phyloP scores from a whole-genome alignment of 2,113 vertebrate species.

The Sporophila hypoxantha region DNA sequence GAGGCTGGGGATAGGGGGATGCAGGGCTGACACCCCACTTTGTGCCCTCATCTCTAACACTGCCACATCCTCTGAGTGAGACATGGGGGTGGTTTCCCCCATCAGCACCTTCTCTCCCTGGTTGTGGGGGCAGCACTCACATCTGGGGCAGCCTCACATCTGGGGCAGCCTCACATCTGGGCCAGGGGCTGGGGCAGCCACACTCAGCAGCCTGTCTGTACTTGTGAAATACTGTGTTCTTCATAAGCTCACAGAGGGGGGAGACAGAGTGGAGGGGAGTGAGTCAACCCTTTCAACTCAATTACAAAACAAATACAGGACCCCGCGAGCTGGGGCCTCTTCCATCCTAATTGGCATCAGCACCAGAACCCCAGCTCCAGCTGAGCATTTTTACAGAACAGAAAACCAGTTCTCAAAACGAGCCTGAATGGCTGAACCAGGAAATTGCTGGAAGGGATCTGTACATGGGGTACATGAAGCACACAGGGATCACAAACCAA shows the following conservation, averaged over 20 bases:
- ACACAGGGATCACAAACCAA: neutral
- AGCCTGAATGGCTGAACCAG: constrained; percentile 33
- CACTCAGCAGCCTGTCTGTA: neutral
- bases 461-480: neutral
- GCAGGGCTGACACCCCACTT: neutral
- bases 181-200: neutral
- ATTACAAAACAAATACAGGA: constrained; percentile 58
- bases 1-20: accelerated
- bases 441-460: constrained; percentile 23
- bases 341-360: constrained; percentile 57
- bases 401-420: constrained; percentile 29
- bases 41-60: neutral
- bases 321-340: constrained; percentile 37
- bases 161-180: neutral
- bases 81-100: neutral
- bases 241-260: neutral
- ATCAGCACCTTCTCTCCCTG: neutral
- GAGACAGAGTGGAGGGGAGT: constrained; percentile 17
- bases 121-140: neutral
- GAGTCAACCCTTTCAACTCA: constrained; percentile 56
- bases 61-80: accelerated
- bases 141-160: neutral
- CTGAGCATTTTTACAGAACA: constrained; percentile 42
- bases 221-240: constrained; percentile 43
- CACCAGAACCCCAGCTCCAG: constrained; percentile 48